These are phyloP conservation scores for Agonum fuliginosum DNA, from an alignment of 2,888 invertebrate species.

Conservation along the genomic window DNA sequence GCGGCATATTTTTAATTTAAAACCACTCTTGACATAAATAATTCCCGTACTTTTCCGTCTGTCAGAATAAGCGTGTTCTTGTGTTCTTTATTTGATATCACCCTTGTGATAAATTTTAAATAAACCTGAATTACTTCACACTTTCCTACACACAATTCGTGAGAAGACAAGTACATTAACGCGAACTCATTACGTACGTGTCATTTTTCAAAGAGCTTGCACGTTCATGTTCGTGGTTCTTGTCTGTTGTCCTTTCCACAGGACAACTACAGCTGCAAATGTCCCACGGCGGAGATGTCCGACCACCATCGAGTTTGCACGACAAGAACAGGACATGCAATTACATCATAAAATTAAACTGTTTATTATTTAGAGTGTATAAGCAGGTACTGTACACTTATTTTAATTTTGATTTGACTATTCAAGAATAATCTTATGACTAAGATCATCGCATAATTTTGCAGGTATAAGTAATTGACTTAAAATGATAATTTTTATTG, in stretches of 20 bases:
- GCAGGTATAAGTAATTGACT: too few relatives aligned
- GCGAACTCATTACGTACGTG: constrained; percentile 40
- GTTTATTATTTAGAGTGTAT: background rate
- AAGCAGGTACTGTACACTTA: too few relatives aligned
- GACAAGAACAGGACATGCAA: background rate
- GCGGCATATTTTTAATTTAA: too few relatives aligned
- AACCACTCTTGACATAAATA: too few relatives aligned
- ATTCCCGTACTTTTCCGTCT: too few relatives aligned
- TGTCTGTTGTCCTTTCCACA: background rate
- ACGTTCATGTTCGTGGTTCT: constrained; percentile 7
- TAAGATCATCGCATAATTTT: too few relatives aligned
- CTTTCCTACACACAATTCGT: background rate
- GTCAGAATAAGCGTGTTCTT: background rate
- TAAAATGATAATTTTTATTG: too few relatives aligned
- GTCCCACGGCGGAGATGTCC: constrained; percentile 4
- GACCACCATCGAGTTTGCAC: background rate
- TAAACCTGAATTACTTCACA: background rate
- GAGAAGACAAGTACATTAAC: constrained; percentile 33
- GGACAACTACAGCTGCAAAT: background rate
- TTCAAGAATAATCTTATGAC: too few relatives aligned
- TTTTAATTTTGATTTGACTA: too few relatives aligned
- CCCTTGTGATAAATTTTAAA: constrained; percentile 6
- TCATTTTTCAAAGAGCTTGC: constrained; percentile 46
- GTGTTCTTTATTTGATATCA: background rate
- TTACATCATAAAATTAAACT: background rate